Base-by-base conservation (phyloP, 2,888 invertebrate genomes). In the Fragum fragum region DNA sequence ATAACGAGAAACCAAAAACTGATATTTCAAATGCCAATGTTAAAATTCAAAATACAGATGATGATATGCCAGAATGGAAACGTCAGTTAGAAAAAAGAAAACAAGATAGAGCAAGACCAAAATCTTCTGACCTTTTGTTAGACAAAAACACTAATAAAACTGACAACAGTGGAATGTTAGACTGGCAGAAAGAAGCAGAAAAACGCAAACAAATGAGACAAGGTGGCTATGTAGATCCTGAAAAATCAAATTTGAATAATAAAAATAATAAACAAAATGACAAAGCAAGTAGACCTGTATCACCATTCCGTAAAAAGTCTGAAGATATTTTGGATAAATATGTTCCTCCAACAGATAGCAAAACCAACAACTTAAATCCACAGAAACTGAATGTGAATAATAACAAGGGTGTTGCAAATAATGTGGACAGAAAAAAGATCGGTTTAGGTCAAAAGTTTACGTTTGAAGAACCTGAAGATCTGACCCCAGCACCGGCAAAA, bases 171-270 rank as follows among this genome's bases (percentile, higher is more conserved):
- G 69, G 77, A 26, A 83, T 89, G 55, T 84, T 90, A 26, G 89
- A 87, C 26, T 93, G 93, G 93, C 91, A 92, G 81, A 79, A 87
- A 72, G 93, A 93, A 69, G 93, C 91, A 16, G 90, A 91, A 61
- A 89, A 88, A 68, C 78, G 93, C 59, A 88, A 88, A 83, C 77
- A 80, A 29, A 88, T 89, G 1, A 81, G 91, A 55, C 87, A 87
- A 68, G 90, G 90, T 21, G 88, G 81, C 21, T 93, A 89, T 87
- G 81, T 88, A 47, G 92, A 91, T 79, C 90, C 91, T 21, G 92
- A 90, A 71, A 89, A 87, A 57, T 47, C 29, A 1, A 78, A 79
- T 59, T 59, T 72, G 29, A 28, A 53, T 47, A 76, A 73, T 57
- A 42, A 26, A 47, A 80, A 78, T 55, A 42, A 36, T 63, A 6